Evolutionary conservation across 2,888 invertebrate genomes (phyloP), one percentile per base, ranked within the genome.

Genomic region (Drosophila maculinotata): DNA sequence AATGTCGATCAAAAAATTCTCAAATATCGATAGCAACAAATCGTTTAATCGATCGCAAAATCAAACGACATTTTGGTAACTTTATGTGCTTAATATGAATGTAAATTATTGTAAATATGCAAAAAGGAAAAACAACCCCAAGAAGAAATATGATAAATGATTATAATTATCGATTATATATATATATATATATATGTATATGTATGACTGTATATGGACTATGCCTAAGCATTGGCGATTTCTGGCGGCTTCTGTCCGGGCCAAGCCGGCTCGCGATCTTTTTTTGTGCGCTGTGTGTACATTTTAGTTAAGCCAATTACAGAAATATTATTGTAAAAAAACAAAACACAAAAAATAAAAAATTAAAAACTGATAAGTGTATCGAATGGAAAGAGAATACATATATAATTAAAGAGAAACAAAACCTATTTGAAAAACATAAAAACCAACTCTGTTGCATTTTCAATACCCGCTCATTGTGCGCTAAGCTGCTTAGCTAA

Each of bases 101-200:
- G 87, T 87, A 88, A 73, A 88, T 79, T 83, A 69, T 52, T 85
- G 88, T 85, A 88, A 75, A 85, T 88, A 88, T n/a, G 49, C 31
- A 14, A 28, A 36, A 23, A 57, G 2, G 30, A 35, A 56, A 30
- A 2, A 28, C 31, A 49, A 30, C n/a, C 41, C 28, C 7, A 53
- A 23, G 10, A 60, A 48, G 8, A 53, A 36, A 35, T 62, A 49
- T 49, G 31, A 63, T n/a, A 20, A 20, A 20, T 38, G 41, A 57
- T 47, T 54, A 56, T 39, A 38, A 69, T 57, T 79, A 69, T 52
- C 25, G 45, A 64, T 30, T 41, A 60, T 45, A 62, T 63, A 59
- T 58, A 69, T 48, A 54, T 35, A 26, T 26, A 42, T 41, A 56
- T 39, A 53, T 57, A 69, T 69, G 64, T 60, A 66, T 76, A 71